Conservation (phyloP, 2,888 invertebrate species). For the Coenonympha glycerion region DNA sequence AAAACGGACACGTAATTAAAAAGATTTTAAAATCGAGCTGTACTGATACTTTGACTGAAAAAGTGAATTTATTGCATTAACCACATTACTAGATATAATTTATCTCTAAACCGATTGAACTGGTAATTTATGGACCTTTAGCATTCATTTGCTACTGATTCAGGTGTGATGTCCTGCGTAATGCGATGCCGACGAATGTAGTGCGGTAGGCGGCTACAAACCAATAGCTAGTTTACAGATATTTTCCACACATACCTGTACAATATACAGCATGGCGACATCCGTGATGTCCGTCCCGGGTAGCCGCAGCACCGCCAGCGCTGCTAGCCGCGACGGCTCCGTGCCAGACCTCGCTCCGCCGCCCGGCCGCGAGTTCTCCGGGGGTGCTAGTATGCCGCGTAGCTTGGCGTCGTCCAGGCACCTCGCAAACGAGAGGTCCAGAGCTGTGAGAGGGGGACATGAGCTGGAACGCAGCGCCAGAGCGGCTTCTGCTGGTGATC, state of each 20-base stretch:
- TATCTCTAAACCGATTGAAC: too few relatives aligned
- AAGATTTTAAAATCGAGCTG: too few relatives aligned
- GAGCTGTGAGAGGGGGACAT: constrained; percentile 84
- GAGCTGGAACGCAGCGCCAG: constrained; percentile 86
- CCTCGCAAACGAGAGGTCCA: constrained; percentile 91
- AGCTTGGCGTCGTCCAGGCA: constrained; percentile 89
- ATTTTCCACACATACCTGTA: constrained; percentile 59
- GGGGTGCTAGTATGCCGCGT: constrained; percentile 89
- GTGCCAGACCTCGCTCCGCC: constrained; percentile 60
- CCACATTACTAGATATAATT: too few relatives aligned
- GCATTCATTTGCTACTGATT: too few relatives aligned
- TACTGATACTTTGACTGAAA: too few relatives aligned
- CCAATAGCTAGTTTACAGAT: too few relatives aligned
- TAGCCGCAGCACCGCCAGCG: constrained; percentile 83
- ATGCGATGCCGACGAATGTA: too few relatives aligned
- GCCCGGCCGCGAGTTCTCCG: constrained; percentile 86
- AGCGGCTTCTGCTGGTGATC: constrained; percentile 85
- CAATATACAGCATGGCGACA: constrained; percentile 80
- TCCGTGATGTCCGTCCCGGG: constrained; percentile 94
- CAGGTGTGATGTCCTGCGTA: too few relatives aligned
- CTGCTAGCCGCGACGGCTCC: constrained; percentile 77
- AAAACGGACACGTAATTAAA: too few relatives aligned
- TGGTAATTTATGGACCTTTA: too few relatives aligned
- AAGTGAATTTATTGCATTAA: too few relatives aligned
- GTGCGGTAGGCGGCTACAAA: too few relatives aligned